These are phyloP conservation scores for Cettia cetti DNA, from an alignment of 2,113 vertebrate species.

Conservation along the genomic window DNA sequence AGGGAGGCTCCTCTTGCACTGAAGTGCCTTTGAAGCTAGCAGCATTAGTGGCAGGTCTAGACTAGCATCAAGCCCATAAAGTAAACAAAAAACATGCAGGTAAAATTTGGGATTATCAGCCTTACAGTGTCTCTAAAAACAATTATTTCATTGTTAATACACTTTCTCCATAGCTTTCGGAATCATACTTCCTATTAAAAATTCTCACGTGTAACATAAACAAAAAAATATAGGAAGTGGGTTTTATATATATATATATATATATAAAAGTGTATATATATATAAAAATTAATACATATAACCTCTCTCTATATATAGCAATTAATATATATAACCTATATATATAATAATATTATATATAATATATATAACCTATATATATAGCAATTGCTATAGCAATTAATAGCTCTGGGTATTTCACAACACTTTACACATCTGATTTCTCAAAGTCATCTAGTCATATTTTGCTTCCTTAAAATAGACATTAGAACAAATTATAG, in stretches of 20 bases:
- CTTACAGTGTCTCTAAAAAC: neutral
- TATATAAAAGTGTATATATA: too few species aligned
- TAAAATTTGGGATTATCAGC: neutral
- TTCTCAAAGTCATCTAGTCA: neutral
- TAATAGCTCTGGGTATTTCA: constrained; percentile 3
- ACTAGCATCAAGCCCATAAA: constrained; percentile 9
- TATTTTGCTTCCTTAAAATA: neutral
- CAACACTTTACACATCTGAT: neutral
- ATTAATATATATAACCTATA: too few species aligned
- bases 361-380: too few species aligned
- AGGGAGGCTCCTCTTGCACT: constrained; percentile 13
- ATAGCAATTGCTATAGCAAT: too few species aligned
- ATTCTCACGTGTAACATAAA: neutral
- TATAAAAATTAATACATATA: too few species aligned
- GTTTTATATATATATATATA: neutral
- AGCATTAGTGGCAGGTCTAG: constrained; percentile 26
- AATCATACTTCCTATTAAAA: neutral
- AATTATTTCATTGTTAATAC: neutral
- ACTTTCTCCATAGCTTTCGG: neutral
- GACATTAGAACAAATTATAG: constrained; percentile 10
- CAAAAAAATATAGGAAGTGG: neutral
- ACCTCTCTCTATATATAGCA: too few species aligned
- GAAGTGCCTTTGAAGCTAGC: constrained; percentile 24
- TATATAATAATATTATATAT: too few species aligned
- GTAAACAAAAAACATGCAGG: constrained; percentile 27